Conservation (phyloP, 2,888 invertebrate species). For the Drosophila prolongata region DNA sequence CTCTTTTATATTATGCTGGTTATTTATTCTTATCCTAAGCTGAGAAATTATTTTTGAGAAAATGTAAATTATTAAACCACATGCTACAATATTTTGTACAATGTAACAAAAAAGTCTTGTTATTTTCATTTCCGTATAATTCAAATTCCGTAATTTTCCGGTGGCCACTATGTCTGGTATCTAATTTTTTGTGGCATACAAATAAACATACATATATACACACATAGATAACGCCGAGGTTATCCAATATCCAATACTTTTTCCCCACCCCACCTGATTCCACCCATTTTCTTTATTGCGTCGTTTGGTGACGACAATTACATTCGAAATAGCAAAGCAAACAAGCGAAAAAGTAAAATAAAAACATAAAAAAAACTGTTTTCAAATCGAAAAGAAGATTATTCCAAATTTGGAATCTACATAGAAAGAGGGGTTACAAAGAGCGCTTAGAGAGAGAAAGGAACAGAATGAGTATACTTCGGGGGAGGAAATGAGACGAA, state of each 20-base stretch:
- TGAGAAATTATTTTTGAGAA: no score
- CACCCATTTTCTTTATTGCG: conserved; percentile 47
- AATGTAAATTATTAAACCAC: no score
- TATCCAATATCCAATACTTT: conserved; percentile 5
- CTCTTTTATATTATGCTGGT: no score
- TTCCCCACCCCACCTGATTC: conserved; percentile 13
- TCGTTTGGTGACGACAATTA: conserved; percentile 42
- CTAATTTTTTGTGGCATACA: background rate
- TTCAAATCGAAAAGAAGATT: conserved; percentile 9
- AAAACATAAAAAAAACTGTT: conserved; percentile 1
- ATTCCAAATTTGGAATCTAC: conserved; percentile 5
- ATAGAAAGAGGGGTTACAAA: conserved; percentile 1
- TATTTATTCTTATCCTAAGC: no score
- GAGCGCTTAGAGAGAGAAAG: background rate
- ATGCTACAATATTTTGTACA: background rate
- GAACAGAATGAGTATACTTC: background rate
- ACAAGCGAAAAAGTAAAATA: conserved; percentile 16
- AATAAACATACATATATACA: conserved; percentile 1
- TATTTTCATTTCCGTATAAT: background rate
- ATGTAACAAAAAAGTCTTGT: background rate
- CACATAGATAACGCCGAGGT: conserved; percentile 3
- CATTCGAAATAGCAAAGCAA: conserved; percentile 47
- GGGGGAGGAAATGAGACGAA: conserved; percentile 27
- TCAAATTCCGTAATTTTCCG: background rate
- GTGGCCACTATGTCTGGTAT: background rate